Percentiles rank a stretch among this genome's conserved stretches.
These are phyloP conservation scores for Monochamus alternatus DNA, from an alignment of 2,888 invertebrate genomes.

Conservation along the genomic window DNA sequence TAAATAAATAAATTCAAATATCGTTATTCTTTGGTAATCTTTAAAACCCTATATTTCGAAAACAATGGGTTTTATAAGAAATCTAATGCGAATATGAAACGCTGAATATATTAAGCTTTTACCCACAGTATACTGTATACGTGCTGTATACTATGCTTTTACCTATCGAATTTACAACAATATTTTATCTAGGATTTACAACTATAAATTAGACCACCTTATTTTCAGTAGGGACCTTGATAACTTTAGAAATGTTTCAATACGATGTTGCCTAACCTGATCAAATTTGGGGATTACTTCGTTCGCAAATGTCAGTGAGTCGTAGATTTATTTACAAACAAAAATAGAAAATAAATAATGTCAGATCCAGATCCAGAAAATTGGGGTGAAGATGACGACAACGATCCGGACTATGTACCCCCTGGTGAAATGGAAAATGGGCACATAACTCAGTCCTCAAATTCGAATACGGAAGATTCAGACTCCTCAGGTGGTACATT, in stretches of 20 bases:
- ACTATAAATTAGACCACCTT: background rate
- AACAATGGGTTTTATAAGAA: too few relatives aligned
- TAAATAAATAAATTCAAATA: too few relatives aligned
- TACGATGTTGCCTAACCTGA: constrained; percentile 4
- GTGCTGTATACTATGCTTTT: too few relatives aligned
- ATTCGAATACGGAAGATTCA: constrained; percentile 47
- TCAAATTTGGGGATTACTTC: background rate
- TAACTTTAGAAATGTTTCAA: too few relatives aligned
- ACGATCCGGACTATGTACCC: constrained; percentile 49
- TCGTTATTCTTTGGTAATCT: too few relatives aligned
- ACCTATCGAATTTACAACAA: too few relatives aligned
- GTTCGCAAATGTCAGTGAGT: constrained; percentile 22
- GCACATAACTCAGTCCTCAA: constrained; percentile 55
- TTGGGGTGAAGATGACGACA: constrained; percentile 53
- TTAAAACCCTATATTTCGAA: too few relatives aligned
- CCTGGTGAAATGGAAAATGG: constrained; percentile 62
- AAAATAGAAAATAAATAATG: constrained; percentile 11
- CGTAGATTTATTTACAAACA: constrained; percentile 23
- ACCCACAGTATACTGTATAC: too few relatives aligned
- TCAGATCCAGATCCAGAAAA: constrained; percentile 54
- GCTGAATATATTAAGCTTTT: too few relatives aligned
- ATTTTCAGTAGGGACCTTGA: background rate
- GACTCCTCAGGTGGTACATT: constrained; percentile 51
- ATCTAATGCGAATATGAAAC: too few relatives aligned
- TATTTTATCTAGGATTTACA: background rate